Base-by-base conservation (phyloP, 2,888 invertebrate genomes). In the Apotomis turbidana region DNA sequence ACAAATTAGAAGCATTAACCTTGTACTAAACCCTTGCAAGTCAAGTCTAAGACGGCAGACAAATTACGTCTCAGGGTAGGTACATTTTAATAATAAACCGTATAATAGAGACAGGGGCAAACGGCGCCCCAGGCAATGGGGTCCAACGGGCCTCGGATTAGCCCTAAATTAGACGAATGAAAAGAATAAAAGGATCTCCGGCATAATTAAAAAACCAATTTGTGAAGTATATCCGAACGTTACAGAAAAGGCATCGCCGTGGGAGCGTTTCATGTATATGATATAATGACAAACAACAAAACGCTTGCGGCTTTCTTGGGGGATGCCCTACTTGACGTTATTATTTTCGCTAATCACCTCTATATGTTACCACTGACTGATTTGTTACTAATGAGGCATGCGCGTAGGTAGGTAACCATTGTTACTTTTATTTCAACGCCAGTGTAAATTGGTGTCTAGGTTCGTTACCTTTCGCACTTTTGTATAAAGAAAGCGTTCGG, bases 191-290 rank as follows among this genome's bases (percentile, higher is more conserved):
- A 82, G 79, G 80, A 81, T 80, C 77, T 77, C 80, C 80, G 80
- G 83, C 68, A 72, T 88, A 89, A 89, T 89, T 89, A 89, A 89
- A 89, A 89, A 89, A 85, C 80, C 84, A 88, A 89, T 87, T 89
- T 88, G 78, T 79, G 76, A 78, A 79, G 80, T 80, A 81, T 76
- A 74, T 78, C 75, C 72, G 63, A 74, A 76, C 62, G 66, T 73
- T 74, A 76, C 75, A 76, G 74, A 78, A 78, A 79, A 78, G 77
- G 79, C 75, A 80, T 73, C 76, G 79, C 79, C 74, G 75, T 67
- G 64, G 74, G 76, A 78, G 78, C 46, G 73, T 76, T 74, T 64
- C 57, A 69, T 61, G 68, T 71, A 51, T 71, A 49, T 61, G 62
- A 74, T 74, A 68, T 63, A 62, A 72, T 76, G 77, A 74, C 73